phyloP scores from a whole-genome alignment of 2,888 invertebrate species.

The Andricus curvator region DNA sequence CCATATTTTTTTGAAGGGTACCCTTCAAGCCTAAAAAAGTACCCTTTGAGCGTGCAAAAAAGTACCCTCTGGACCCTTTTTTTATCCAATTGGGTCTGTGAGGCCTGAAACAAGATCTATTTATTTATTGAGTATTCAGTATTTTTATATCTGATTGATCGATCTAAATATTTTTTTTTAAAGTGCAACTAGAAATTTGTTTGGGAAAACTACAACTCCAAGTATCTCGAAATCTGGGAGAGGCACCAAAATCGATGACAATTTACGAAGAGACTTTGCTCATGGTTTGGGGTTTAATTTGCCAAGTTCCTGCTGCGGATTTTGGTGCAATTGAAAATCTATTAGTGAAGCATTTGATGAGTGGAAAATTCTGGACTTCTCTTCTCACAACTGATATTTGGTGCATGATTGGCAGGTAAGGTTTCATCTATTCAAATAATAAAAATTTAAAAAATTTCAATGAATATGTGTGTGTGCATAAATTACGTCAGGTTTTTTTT shows the following conservation, averaged over 20 bases:
- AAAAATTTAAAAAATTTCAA: no score
- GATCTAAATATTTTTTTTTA: background rate
- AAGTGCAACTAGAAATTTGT: conserved; percentile 66
- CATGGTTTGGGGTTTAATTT: conserved; percentile 61
- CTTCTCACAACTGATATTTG: conserved; percentile 70
- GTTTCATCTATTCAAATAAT: conserved; percentile 9
- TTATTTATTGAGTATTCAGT: background rate
- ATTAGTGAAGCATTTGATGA: conserved; percentile 69
- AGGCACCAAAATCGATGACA: conserved; percentile 50
- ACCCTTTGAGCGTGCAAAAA: no score
- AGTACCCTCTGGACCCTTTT: no score
- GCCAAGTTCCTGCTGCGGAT: conserved; percentile 59
- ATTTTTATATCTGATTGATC: background rate
- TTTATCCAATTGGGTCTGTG: no score
- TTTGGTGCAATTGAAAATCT: conserved; percentile 63
- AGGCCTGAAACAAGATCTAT: background rate
- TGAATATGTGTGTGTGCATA: no score
- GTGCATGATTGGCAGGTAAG: conserved; percentile 69
- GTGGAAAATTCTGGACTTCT: conserved; percentile 67
- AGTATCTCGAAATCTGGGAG: conserved; percentile 48
- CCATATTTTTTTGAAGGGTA: no score
- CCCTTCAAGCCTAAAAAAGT: no score
- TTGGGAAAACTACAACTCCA: conserved; percentile 58
- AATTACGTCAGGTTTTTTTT: no score
- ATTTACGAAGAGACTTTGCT: conserved; percentile 70